Conservation (phyloP, 2,888 invertebrate genomes). For the Gibbula magus region DNA sequence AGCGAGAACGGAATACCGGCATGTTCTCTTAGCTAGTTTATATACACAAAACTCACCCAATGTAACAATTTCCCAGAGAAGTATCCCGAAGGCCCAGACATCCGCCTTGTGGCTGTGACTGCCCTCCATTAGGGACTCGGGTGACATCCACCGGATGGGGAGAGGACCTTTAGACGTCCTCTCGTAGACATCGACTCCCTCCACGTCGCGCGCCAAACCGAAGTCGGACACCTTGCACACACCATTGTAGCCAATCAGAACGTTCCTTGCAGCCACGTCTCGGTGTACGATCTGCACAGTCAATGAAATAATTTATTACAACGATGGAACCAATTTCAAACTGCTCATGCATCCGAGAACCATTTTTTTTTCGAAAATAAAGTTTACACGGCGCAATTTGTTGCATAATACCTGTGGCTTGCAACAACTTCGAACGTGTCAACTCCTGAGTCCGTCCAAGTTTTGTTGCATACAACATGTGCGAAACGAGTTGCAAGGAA, state of each 20-base stretch:
- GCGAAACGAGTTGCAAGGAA: too few species aligned
- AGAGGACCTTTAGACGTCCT: conserved; percentile 75
- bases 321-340: too few species aligned
- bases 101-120: conserved; percentile 95
- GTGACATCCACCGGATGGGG: conserved; percentile 95
- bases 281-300: conserved; percentile 85
- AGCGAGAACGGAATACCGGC: too few species aligned
- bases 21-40: too few species aligned
- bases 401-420: too few species aligned
- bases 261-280: conserved; percentile 88
- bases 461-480: too few species aligned
- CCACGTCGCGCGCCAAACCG: conserved; percentile 91
- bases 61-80: conserved; percentile 97
- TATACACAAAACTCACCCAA: conserved; percentile 76
- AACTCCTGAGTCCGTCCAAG: too few species aligned
- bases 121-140: conserved; percentile 94
- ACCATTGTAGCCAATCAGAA: conserved; percentile 85
- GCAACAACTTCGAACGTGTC: too few species aligned
- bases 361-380: too few species aligned
- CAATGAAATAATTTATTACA: not conserved
- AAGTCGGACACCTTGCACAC: conserved; percentile 92
- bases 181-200: conserved; percentile 79
- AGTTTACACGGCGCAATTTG: too few species aligned
- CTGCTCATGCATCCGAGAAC: too few species aligned
- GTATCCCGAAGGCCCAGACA: conserved; percentile 95